Evolutionary conservation across 2,113 vertebrate genomes (phyloP), one percentile per base, ranked within the genome.

Genomic region (Dicerorhinus sumatrensis): DNA sequence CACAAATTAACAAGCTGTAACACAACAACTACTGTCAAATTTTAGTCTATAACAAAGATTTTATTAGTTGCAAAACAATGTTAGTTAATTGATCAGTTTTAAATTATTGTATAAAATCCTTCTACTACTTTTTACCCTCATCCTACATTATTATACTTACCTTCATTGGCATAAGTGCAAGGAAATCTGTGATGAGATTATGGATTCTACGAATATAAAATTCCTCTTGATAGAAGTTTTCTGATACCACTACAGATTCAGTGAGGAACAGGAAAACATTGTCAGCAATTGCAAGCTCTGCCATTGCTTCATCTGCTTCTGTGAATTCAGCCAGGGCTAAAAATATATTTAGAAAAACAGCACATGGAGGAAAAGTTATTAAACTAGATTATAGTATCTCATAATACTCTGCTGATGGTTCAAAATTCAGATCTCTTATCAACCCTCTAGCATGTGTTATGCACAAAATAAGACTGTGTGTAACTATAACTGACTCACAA

Each of bases 121-220:
- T 33, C 39, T 56, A 72, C 36, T 42, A 94, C 0, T 13, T 97
- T 84, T 23, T 76, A 63, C 18, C 42, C 42, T 72, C 42, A 23
- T 51, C 69, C 8, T 80, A 65, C 18, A 75, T 58, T 97, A 23
- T 80, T 62, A 70, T 3, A 97, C 99, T 97, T 96, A 99, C 99
- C 99, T 99, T 99, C 99, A 99, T 99, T 72, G 99, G 99, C 99
- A 99, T 99, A 25, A 99, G 99, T 0, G 99, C 99, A 85, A 99
- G 99, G 92, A 99, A 99, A 97, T 99, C 99, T 20, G 99, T 99
- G 97, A 99, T 99, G 46, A 99, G 99, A 56, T 99, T 99, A 98
- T 99, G 99, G 46, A 99, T 98, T 95, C 99, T 99, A 4, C 99
- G 99, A 85, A 99, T 99, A 95, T 99, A 99, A 99, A 99, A 99